Base-by-base conservation (phyloP, 2,888 invertebrate species). In the Xanthostigma xanthostigma region DNA sequence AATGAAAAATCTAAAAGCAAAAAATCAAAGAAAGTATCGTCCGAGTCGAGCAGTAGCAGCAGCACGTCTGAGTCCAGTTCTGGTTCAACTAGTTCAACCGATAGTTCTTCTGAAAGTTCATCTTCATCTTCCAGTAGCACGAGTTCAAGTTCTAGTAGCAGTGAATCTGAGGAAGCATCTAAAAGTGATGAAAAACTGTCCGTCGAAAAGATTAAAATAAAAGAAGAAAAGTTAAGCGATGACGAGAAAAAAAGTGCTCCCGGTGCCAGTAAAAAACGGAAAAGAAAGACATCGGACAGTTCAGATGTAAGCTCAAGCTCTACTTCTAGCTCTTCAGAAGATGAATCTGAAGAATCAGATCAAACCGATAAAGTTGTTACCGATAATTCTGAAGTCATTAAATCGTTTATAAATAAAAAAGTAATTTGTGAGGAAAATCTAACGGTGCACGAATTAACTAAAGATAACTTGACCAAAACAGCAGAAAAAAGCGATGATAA, bases 401-500 rank as follows among this genome's bases (percentile, higher is more conserved):
- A 27, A 27, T 54, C 27, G 44, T 51, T 44, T 58, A 53, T 46
- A 55, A 56, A 36, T 46, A 57, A 9, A 55, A 57, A 27, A 55
- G 58, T 41, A 33, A 27, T 44, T 44, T 33, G 11, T 10, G 39
- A 49, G 38, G 33, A 40, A 37, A 39, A 39, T 38, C 8, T 41
- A 34, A 39, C 37, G 10, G 13, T 42, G 33, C 12, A 13, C 9
- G 12, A 12, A 33, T 12, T 43, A 8, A 14, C 27, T 14, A 12
- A 17, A 27, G 33, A 17, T 17, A 12, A 13, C 9, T 2, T 27
- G 33, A 33, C 33, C 12, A 43, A 43, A 27, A 2, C 33, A 11
- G n/a, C 33, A 13, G 12, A 14, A 9, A 40, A 48, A 37, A 9
- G 36, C 38, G n/a, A 3, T 35, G 17, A 37, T 9, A 39, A 42